Conservation (phyloP, 2,888 invertebrate genomes). For the Drosophila siamana region DNA sequence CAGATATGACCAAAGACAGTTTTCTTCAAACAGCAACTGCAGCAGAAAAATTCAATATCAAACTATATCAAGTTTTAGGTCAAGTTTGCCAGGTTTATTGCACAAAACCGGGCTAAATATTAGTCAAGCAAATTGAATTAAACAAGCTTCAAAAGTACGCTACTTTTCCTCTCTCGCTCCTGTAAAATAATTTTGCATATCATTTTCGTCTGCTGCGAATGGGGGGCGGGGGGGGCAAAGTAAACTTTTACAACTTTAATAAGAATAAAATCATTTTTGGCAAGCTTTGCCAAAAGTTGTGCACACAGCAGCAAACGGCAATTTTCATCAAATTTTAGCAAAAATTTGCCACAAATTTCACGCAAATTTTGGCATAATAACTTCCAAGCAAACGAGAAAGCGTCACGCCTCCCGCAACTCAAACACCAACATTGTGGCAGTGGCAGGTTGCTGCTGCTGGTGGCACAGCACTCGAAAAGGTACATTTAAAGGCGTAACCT, state of each 20-base stretch:
- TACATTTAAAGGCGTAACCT: constrained; percentile 34
- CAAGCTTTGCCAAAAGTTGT: constrained; percentile 37
- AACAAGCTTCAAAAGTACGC: constrained; percentile 28
- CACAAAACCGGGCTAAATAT: constrained; percentile 24
- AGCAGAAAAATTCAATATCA: too few relatives aligned
- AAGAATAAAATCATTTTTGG: constrained; percentile 44
- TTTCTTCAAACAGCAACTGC: too few relatives aligned
- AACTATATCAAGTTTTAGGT: not conserved
- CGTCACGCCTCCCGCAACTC: not conserved
- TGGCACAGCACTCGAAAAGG: constrained; percentile 9
- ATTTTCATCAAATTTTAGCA: constrained; percentile 36
- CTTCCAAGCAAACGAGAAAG: constrained; percentile 21
- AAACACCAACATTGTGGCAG: constrained; percentile 15
- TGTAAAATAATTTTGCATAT: constrained; percentile 47
- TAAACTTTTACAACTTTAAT: constrained; percentile 50
- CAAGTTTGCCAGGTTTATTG: not conserved
- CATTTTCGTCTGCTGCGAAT: constrained; percentile 27
- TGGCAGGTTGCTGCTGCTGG: not conserved
- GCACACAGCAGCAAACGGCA: constrained; percentile 13
- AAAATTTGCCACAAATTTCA: constrained; percentile 46
- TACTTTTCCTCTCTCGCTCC: not conserved
- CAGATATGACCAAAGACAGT: not conserved
- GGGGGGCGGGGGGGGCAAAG: constrained; percentile 16
- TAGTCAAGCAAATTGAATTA: constrained; percentile 57
- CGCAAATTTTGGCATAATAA: constrained; percentile 47